Conservation (phyloP, 2,113 vertebrate species). For the Plotosus lineatus region DNA sequence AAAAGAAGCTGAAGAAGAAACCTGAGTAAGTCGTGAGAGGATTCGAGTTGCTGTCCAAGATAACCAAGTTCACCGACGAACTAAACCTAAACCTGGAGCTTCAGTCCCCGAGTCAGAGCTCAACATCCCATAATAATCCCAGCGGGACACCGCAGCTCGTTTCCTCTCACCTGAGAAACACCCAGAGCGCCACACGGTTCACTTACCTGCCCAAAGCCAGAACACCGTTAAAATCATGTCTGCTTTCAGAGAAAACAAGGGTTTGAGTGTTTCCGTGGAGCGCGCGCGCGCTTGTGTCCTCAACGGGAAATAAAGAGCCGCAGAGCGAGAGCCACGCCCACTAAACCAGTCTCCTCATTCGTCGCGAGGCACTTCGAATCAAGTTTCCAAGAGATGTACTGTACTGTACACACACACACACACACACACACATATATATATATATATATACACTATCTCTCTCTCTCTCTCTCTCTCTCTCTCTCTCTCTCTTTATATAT, state of each 20-base stretch:
- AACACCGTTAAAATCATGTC: neutral
- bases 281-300: neutral
- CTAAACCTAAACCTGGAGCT: too few species aligned
- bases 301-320: neutral
- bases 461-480: too few species aligned
- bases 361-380: neutral
- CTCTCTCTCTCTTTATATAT: too few species aligned
- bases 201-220: constrained; percentile 63
- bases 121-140: too few species aligned
- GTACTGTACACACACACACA: too few species aligned
- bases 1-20: too few species aligned
- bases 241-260: constrained; percentile 20
- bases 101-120: too few species aligned
- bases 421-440: neutral
- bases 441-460: neutral
- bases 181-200: neutral
- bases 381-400: neutral
- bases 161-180: neutral
- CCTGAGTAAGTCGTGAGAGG: too few species aligned
- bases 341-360: constrained; percentile 10
- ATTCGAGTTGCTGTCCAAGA: neutral
- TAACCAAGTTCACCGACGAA: neutral
- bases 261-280: too few species aligned
- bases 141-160: too few species aligned
- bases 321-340: constrained; percentile 23